These are phyloP conservation scores for Poecilus cupreus DNA, from an alignment of 2,888 invertebrate species.

Conservation along the genomic window DNA sequence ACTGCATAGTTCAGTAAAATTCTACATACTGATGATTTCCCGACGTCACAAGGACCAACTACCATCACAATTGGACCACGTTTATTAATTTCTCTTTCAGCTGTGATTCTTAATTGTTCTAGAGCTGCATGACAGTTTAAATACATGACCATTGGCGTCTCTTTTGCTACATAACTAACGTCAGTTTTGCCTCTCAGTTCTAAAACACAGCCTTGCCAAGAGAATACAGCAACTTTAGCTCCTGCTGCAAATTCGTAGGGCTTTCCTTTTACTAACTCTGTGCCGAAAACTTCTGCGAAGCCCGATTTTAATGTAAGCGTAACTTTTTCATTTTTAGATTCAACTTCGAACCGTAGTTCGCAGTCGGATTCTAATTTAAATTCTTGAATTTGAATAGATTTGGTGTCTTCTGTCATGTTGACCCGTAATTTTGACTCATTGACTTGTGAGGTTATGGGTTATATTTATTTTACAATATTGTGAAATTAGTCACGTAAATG, in stretches of 20 bases:
- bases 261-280: constrained; percentile 94
- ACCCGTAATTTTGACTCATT: not conserved
- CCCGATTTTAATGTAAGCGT: constrained; percentile 90
- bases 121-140: constrained; percentile 96
- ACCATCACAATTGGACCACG: constrained; percentile 92
- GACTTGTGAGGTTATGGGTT: too few relatives aligned
- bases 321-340: constrained; percentile 89
- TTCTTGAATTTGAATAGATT: constrained; percentile 74
- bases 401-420: constrained; percentile 50
- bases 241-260: constrained; percentile 92
- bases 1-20: constrained; percentile 97
- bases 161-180: constrained; percentile 95
- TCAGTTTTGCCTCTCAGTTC: constrained; percentile 92
- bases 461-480: not conserved
- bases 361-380: constrained; percentile 90
- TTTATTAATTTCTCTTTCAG: constrained; percentile 83
- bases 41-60: constrained; percentile 96
- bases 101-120: constrained; percentile 89
- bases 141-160: constrained; percentile 97
- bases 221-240: constrained; percentile 96
- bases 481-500: not conserved
- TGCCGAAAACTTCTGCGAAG: constrained; percentile 96
- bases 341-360: constrained; percentile 96
- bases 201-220: constrained; percentile 95
- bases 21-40: constrained; percentile 93